Evolutionary conservation across 2,888 invertebrate species (phyloP), one percentile per base, ranked within the genome.

Genomic region (Hydrotaea diabolus): DNA sequence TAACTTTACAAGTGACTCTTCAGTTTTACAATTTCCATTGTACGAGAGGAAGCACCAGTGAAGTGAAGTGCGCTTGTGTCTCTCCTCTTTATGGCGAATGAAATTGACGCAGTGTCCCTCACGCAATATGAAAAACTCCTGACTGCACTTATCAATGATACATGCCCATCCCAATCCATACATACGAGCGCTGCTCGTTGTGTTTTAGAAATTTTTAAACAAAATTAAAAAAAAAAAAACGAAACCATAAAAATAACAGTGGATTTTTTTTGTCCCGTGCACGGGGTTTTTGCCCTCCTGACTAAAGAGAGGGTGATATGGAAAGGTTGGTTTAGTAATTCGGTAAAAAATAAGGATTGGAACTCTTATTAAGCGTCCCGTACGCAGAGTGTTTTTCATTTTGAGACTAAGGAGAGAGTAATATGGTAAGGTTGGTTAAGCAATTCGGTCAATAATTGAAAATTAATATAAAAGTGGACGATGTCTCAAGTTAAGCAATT

Each of bases 1-100:
- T 69, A 69, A 69, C 69, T 43, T 69, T 69, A 23, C 46, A 21
- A 69, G 69, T 69, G 69, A 46, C 69, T 46, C 69, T 69, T 69
- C 69, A 69, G 43, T 46, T 69, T 39, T 19, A 46, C 15, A 46
- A 46, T 69, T 43, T 23, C 62, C 36, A 62, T 62, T 31, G 62
- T 59, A n/a, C 17, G 21, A 46, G 23, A 8, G 9, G 39, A 3
- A 66, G 31, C 39, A 39, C 11, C 31, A 11, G 9, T 43, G 43
- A 69, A 46, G 69, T 69, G 19, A n/a, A n/a, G n/a, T 2, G 9
- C 15, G 8, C 19, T 39, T 19, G 15, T 43, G 31, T 13, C 39
- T n/a, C 66, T 31, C 2, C 39, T 13, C 0, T 39, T 15, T 17
- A 43, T 17, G 36, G 13, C 31, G 62, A 57, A 66, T 66, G 36